Evolutionary conservation across 92 coral and sea anemone species (phyloP).

Genomic region (Porites rus): DNA sequence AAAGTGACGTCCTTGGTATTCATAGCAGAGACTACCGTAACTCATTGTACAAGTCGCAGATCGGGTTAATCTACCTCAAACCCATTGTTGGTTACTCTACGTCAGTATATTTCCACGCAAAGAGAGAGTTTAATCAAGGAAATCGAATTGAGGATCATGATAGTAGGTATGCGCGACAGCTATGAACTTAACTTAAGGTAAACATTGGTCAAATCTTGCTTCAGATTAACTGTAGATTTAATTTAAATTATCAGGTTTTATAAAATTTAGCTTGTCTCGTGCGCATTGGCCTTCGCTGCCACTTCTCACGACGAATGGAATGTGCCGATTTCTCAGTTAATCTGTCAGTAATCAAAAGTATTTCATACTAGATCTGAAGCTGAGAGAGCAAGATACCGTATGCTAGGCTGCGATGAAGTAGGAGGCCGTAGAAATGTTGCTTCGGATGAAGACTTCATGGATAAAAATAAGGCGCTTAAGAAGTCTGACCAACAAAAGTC

Average conservation of each 20-base stretch:
- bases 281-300: no score
- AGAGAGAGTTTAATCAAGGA: not conserved
- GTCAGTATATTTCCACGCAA: conserved; percentile 35
- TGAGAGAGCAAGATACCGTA: not conserved
- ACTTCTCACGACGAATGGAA: no score
- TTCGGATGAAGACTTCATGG: conserved; percentile 49
- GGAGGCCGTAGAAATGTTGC: conserved; percentile 41
- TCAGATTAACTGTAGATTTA: not conserved
- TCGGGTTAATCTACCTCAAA: conserved; percentile 41
- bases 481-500: conserved; percentile 1
- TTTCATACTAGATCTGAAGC: conserved; percentile 30
- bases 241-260: not conserved
- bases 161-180: conserved; percentile 2
- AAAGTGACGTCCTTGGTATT: not conserved
- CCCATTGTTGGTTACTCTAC: conserved; percentile 35
- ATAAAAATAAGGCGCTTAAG: conserved; percentile 42
- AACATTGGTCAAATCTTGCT: not conserved
- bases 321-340: no score
- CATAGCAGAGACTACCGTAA: no score
- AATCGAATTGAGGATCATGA: not conserved
- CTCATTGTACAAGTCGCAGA: conserved; percentile 1
- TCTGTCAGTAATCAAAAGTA: no score
- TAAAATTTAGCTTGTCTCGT: no score
- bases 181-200: no score
- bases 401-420: conserved; percentile 44